These are phyloP conservation scores for Athripsodes cinereus DNA, from an alignment of 2,888 invertebrate species.

Conservation along the genomic window DNA sequence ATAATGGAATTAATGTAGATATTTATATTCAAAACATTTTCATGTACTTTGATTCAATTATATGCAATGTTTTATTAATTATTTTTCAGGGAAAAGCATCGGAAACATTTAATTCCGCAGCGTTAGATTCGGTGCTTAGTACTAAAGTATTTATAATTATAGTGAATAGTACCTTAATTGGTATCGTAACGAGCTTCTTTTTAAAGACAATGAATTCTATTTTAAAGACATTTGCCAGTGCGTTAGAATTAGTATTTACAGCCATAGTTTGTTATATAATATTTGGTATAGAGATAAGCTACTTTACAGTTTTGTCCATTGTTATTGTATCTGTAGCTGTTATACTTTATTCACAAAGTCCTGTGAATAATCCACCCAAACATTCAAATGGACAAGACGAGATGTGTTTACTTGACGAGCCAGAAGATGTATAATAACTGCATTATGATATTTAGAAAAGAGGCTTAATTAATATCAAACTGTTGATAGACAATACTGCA, in stretches of 20 bases:
- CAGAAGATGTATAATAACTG: conserved; percentile 29
- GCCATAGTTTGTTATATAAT: conserved; percentile 81
- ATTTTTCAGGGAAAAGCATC: conserved; percentile 58
- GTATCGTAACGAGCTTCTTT: conserved; percentile 91
- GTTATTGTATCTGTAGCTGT: conserved; percentile 77
- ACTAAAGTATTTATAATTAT: conserved; percentile 74
- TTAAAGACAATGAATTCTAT: conserved; percentile 90
- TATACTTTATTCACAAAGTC: conserved; percentile 83
- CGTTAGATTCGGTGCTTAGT: conserved; percentile 53
- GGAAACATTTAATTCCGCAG: conserved; percentile 52
- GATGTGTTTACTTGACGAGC: conserved; percentile 20
- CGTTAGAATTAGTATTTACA: conserved; percentile 84
- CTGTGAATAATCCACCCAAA: conserved; percentile 57
- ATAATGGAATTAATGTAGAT: conserved; percentile 74
- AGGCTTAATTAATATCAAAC: too few relatives aligned
- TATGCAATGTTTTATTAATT: conserved; percentile 79
- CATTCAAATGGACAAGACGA: conserved; percentile 11
- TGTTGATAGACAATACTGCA: too few relatives aligned
- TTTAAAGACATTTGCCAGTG: conserved; percentile 92
- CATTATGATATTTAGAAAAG: too few relatives aligned
- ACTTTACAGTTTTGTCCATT: conserved; percentile 77
- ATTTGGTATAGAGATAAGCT: conserved; percentile 78
- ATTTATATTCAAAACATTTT: conserved; percentile 92
- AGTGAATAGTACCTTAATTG: conserved; percentile 84
- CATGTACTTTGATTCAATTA: conserved; percentile 90